A percentile compares a stretch with the other conserved stretches of the same genome.
phyloP scores from a whole-genome alignment of 2,888 invertebrate genomes.

The Hirtodrosophila histrioides region DNA sequence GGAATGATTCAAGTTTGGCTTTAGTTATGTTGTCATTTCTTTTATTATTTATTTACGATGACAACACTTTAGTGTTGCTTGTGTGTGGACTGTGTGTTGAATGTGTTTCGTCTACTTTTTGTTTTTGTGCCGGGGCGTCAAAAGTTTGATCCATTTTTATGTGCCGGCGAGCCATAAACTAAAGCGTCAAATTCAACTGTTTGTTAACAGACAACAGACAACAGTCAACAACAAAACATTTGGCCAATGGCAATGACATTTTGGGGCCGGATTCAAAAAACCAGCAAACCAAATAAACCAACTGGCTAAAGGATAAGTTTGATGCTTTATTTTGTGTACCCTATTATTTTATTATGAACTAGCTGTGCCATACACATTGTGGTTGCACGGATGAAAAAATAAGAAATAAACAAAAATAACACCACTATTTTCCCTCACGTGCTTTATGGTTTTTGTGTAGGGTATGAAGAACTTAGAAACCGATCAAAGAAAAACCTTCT shows the following conservation, averaged over 20 bases:
- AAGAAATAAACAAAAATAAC: too few species aligned
- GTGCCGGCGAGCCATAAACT: conserved; percentile 46
- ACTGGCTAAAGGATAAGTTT: conserved; percentile 13
- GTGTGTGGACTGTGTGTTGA: conserved; percentile 4
- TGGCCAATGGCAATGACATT: conserved; percentile 40
- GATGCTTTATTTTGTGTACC: conserved; percentile 2
- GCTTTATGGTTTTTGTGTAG: too few species aligned
- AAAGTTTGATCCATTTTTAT: conserved; percentile 73
- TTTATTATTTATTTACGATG: conserved; percentile 65
- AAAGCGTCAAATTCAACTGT: conserved; percentile 48
- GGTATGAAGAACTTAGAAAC: too few species aligned
- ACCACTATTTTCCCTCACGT: too few species aligned
- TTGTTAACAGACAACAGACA: conserved; percentile 28
- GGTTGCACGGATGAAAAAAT: too few species aligned
- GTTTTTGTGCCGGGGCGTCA: conserved; percentile 41
- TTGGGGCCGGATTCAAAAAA: conserved; percentile 26
- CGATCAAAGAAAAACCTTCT: too few species aligned
- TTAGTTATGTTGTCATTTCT: conserved; percentile 25
- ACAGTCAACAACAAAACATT: conserved; percentile 24
- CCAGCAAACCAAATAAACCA: conserved; percentile 37
- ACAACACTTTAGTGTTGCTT: conserved; percentile 34
- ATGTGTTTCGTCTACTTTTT: conserved; percentile 20
- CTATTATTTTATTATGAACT: too few species aligned
- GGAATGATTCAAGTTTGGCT: conserved; percentile 10
- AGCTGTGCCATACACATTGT: too few species aligned